Evolutionary conservation across 1,140 invertebrate genomes (phyloP), one percentile per base, ranked within the genome.

Genomic region (Stegodyphus mimosarum): DNA sequence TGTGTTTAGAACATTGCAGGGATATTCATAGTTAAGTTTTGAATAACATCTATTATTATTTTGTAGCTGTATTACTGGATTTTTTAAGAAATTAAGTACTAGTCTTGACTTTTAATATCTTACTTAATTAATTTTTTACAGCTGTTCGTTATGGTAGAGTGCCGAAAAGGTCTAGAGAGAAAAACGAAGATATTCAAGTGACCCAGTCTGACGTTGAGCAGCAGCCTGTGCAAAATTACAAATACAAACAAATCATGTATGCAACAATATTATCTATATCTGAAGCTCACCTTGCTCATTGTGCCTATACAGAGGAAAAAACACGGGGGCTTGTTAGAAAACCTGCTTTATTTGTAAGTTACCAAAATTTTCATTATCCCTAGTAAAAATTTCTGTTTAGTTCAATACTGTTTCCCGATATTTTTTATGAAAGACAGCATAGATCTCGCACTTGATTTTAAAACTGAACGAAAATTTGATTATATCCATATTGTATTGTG

Each of bases 61-160:
- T 33, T n/a, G n/a, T n/a, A n/a, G n/a, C n/a, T n/a, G n/a, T n/a
- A n/a, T n/a, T 33, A 33, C 33, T 33, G 33, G 1, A 33, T 1
- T 33, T 33, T 33, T 33, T 33, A 33, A 33, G 33, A 33, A 33
- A 33, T 33, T 33, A 33, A 33, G 33, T 33, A 33, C 33, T 33
- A 3, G 33, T 33, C 33, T 33, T 33, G 33, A 1, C 33, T 33
- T 33, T 33, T 33, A 33, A 33, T 33, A 33, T 33, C 55, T 60
- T 60, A 60, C 5, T 60, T 9, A 15, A 10, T 10, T 60, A 0
- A 60, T 60, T 5, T 60, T 83, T 89, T 88, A 55, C 92, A 98
- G 97, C 97, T 90, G 97, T 98, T 69, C 92, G 97, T 89, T 99
- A 98, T 92, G 97, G 97, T 75, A 93, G 97, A 84, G 97, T 98